Percentiles rank a stretch among this genome's conserved stretches.
These are phyloP conservation scores for Leptestheria dahalacensis DNA, from an alignment of 1,140 invertebrate species.

Conservation along the genomic window DNA sequence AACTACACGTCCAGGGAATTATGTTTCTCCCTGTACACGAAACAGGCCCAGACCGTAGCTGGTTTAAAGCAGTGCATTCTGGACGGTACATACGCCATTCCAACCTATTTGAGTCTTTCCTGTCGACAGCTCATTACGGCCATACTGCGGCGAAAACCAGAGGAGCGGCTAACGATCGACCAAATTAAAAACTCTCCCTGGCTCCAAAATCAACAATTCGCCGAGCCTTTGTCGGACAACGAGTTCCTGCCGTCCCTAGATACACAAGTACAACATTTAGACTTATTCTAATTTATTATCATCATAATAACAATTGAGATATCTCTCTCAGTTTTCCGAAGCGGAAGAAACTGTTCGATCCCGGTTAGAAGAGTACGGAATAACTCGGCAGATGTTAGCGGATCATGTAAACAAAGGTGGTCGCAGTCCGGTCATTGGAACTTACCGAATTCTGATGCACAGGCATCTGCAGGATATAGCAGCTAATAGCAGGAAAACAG, in stretches of 20 bases:
- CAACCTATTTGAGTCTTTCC: constrained; percentile 28
- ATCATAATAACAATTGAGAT: background rate
- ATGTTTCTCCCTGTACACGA: constrained; percentile 16
- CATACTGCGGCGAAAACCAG: constrained; percentile 34
- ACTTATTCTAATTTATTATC: background rate
- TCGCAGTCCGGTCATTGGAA: constrained; percentile 37
- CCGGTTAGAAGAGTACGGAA: constrained; percentile 35
- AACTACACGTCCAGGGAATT: no score
- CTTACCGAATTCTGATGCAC: constrained; percentile 42
- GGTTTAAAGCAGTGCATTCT: constrained; percentile 51
- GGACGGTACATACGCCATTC: constrained; percentile 40
- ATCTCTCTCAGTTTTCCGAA: constrained; percentile 6
- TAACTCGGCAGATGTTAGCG: constrained; percentile 34
- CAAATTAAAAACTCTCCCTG: constrained; percentile 35
- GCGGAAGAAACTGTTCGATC: constrained; percentile 29
- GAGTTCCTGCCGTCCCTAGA: background rate
- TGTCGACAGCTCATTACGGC: constrained; percentile 29
- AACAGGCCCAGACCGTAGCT: constrained; percentile 37
- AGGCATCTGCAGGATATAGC: constrained; percentile 26
- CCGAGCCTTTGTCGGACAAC: background rate
- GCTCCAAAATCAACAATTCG: constrained; percentile 27
- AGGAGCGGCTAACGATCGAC: constrained; percentile 32
- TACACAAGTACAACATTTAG: background rate
- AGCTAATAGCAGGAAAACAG: no score
- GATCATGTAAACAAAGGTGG: constrained; percentile 32